Percentiles rank a stretch among this genome's conserved stretches.
Evolutionary conservation across 2,113 vertebrate genomes (phyloP).

Genomic region (Atlantisia rogersi): DNA sequence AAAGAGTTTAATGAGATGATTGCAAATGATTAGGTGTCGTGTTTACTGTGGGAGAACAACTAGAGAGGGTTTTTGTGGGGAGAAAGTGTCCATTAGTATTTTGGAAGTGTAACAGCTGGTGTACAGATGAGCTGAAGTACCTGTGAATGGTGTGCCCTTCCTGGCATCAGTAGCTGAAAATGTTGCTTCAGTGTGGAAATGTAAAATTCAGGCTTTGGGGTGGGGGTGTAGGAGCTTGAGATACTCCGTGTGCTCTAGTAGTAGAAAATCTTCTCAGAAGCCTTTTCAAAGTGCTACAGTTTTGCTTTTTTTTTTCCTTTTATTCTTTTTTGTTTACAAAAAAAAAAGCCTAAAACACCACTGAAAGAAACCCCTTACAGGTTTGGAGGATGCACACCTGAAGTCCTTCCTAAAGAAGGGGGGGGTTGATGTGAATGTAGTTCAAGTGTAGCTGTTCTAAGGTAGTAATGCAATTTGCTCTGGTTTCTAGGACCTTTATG

Average conservation of each 20-base stretch:
- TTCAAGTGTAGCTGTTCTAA: not conserved
- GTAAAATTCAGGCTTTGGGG: not conserved
- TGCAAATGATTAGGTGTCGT: not conserved
- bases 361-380: too few relatives aligned
- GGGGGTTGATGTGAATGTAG: not conserved
- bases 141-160: not conserved
- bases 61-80: fast-evolving
- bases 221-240: not conserved
- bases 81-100: not conserved
- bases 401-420: not conserved
- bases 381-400: not conserved
- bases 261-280: not conserved
- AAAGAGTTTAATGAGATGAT: not conserved
- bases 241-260: not conserved
- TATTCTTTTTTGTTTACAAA: too few relatives aligned
- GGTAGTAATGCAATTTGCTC: not conserved
- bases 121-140: not conserved
- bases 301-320: not conserved
- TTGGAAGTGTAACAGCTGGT: not conserved
- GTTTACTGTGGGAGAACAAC: not conserved
- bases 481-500: not conserved
- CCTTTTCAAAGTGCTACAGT: not conserved
- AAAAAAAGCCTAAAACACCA: not conserved
- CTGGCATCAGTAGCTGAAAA: not conserved
- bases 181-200: not conserved